phyloP scores from a whole-genome alignment of 2,797 vertebrate species.

The Poecilia wingei region DNA sequence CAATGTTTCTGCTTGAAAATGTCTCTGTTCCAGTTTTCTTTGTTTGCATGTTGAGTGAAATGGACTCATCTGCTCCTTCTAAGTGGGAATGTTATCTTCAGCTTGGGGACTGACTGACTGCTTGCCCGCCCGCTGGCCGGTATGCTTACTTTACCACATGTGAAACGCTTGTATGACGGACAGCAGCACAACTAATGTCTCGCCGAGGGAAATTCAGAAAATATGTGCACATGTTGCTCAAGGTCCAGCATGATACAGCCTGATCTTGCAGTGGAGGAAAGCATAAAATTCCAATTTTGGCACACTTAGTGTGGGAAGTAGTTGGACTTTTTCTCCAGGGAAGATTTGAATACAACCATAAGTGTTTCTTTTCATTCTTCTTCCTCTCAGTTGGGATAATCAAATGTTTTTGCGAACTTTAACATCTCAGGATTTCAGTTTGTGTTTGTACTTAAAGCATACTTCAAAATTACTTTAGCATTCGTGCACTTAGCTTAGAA shows the following conservation, averaged over 20 bases:
- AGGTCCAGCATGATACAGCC: slow-evolving; percentile 46
- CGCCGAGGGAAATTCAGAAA: slow-evolving; percentile 59
- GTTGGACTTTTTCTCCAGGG: background rate
- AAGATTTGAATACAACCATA: background rate
- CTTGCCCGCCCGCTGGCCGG: slow-evolving; percentile 12
- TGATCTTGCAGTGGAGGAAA: slow-evolving; percentile 22
- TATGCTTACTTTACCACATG: slow-evolving; percentile 42
- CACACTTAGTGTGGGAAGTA: slow-evolving; percentile 9
- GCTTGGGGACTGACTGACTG: slow-evolving; percentile 13
- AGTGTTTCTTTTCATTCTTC: background rate
- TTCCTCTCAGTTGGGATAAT: background rate
- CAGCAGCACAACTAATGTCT: slow-evolving; percentile 51
- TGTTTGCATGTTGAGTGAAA: slow-evolving; percentile 42
- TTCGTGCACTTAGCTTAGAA: background rate
- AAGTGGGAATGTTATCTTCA: slow-evolving; percentile 51
- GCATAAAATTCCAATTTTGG: slow-evolving; percentile 10
- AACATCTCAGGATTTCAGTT: background rate
- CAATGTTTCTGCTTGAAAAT: slow-evolving; percentile 56
- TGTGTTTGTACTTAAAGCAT: background rate
- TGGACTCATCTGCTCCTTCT: slow-evolving; percentile 58
- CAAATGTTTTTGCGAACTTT: background rate
- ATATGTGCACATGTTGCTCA: slow-evolving; percentile 64
- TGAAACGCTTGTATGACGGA: slow-evolving; percentile 46
- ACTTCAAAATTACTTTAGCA: background rate
- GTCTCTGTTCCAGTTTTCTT: slow-evolving; percentile 22